Conservation (phyloP, 2,113 vertebrate species). For the Falco punctatus region DNA sequence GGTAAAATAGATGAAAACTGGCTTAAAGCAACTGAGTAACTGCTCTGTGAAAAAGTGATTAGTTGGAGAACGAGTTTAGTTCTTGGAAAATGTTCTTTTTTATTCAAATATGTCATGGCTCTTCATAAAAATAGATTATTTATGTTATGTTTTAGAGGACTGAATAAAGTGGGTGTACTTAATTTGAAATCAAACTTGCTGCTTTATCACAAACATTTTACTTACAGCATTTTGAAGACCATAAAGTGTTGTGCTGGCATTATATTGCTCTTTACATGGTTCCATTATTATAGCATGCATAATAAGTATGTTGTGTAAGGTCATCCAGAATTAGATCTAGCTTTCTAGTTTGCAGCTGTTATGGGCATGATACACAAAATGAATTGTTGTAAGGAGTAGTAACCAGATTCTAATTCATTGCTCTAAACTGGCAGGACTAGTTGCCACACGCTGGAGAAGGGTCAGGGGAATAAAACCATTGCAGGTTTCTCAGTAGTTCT, state of each 20-base stretch:
- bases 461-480: neutral
- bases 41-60: neutral
- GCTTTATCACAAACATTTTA: neutral
- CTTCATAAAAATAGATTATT: neutral
- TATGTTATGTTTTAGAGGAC: neutral
- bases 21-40: neutral
- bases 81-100: neutral
- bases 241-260: neutral
- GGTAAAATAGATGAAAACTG: neutral
- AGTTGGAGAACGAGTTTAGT: neutral
- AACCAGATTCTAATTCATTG: neutral
- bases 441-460: neutral
- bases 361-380: neutral
- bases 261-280: neutral
- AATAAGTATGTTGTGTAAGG: neutral
- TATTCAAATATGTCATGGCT: neutral
- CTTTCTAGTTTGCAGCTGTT: neutral
- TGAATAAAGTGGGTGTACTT: neutral
- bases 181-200: neutral
- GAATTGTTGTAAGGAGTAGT: neutral
- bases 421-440: neutral
- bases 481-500: neutral
- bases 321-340: neutral
- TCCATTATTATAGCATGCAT: neutral
- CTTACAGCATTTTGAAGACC: neutral